Evolutionary conservation across 2,113 vertebrate species (phyloP), one percentile per base, ranked within the genome.

Genomic region (Rhinoderma darwinii): DNA sequence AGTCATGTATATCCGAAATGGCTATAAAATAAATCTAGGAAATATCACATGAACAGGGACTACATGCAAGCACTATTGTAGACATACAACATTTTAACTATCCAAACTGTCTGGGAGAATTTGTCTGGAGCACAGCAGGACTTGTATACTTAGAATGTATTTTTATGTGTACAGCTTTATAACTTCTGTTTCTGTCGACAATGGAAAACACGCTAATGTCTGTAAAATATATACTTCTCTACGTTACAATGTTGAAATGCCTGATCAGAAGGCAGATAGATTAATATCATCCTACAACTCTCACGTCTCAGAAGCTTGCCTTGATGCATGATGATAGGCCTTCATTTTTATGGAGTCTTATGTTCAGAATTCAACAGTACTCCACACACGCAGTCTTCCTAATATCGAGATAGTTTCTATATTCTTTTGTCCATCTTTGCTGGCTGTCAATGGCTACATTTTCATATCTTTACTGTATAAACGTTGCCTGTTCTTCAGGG

Each of bases 61-160:
- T 75, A 27, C 11, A 74, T n/a, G 10, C 20, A 25, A 25, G 39
- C 1, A 20, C 2, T 70, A 37, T 35, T n/a, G 20, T 25, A 74
- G 20, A 43, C 22, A 47, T 75, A n/a, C n/a, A 75, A 43, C 20
- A 27, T 15, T 12, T n/a, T 74, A 74, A 43, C 72, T 27, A 47
- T 17, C n/a, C 43, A n/a, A 44, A 30, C 25, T 47, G 22, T 75
- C 25, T 75, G 73, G 41, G 47, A 47, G 30, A 2, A 17, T 39
- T 25, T 73, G 70, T 15, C 73, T 75, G 25, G 73, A 75, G n/a
- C 37, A 75, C 41, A 75, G 70, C 41, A 75, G n/a, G n/a, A 9
- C n/a, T 27, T 76, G 74, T 76, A 17, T 77, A 17, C 41, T 32
- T 50, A 51, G 6, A 75, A n/a, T 74, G 5, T 74, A 44, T n/a